A percentile compares a stretch with the other conserved stretches of the same genome.
Evolutionary conservation across 2,888 invertebrate genomes (phyloP).

Genomic region (Aelia acuminata): DNA sequence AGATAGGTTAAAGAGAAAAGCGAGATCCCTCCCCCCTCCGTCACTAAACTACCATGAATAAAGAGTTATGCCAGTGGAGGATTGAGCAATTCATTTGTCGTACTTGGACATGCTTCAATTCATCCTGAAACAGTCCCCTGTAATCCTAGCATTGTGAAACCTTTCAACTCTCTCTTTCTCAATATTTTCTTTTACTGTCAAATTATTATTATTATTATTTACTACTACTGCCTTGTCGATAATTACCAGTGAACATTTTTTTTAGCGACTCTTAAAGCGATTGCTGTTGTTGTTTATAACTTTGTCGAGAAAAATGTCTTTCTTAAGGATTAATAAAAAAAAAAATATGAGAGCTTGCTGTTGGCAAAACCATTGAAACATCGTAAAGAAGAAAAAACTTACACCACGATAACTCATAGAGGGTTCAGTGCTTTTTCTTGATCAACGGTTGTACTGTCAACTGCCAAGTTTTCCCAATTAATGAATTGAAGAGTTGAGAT

Average conservation of each 20-base stretch:
- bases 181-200: not conserved
- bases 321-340: no score
- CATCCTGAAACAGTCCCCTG: slow-evolving; percentile 39
- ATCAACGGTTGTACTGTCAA: no score
- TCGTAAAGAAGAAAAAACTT: no score
- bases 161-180: slow-evolving; percentile 35
- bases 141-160: slow-evolving; percentile 44
- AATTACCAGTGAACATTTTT: not conserved
- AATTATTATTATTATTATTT: slow-evolving; percentile 24
- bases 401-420: no score
- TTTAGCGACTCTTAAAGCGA: not conserved
- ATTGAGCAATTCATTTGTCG: slow-evolving; percentile 54
- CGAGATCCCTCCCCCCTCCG: not conserved
- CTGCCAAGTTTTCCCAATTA: no score
- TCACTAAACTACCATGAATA: slow-evolving; percentile 46
- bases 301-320: no score
- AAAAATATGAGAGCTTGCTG: no score
- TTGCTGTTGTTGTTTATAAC: not conserved
- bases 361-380: no score
- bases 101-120: slow-evolving; percentile 55
- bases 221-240: not conserved
- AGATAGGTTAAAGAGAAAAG: slow-evolving; percentile 42
- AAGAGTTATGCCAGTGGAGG: slow-evolving; percentile 42
- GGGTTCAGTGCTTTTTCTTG: no score
- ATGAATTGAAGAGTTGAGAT: no score